Evolutionary conservation across 2,797 vertebrate genomes (phyloP).

Genomic region (Eremophila alpestris): DNA sequence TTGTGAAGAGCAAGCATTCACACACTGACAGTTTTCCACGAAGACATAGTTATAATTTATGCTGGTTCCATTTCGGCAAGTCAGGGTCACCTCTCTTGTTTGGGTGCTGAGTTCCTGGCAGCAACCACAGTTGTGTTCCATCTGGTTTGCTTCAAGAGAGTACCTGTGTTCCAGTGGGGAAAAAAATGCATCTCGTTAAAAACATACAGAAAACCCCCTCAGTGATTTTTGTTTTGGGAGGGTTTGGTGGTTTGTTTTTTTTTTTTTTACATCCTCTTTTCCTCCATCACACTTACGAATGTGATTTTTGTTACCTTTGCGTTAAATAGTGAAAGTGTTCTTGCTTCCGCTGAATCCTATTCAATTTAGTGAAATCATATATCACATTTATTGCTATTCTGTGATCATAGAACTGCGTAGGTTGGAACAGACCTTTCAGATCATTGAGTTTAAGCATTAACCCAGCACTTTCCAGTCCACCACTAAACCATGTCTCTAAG

Average conservation of each 20-base stretch:
- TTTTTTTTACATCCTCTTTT: neutral
- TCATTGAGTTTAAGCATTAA: neutral
- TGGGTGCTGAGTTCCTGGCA: slow-evolving; percentile 81
- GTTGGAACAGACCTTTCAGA: neutral
- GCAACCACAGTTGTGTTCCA: slow-evolving; percentile 82
- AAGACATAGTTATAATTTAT: slow-evolving; percentile 73
- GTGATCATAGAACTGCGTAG: accelerated
- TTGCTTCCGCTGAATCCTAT: neutral
- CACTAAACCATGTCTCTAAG: neutral
- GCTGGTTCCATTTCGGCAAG: slow-evolving; percentile 72
- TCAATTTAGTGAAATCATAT: neutral
- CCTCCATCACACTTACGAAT: neutral
- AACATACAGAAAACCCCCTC: neutral
- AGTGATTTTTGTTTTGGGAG: neutral
- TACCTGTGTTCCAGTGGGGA: slow-evolving; percentile 73
- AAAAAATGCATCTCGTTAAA: neutral
- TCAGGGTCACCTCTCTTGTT: slow-evolving; percentile 73
- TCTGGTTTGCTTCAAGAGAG: slow-evolving; percentile 71
- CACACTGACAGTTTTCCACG: slow-evolving; percentile 82
- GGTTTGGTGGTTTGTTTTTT: accelerated
- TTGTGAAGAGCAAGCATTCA: neutral
- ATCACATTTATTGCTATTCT: neutral
- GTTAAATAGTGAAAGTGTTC: neutral
- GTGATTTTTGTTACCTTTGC: neutral
- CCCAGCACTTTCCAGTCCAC: neutral